These are phyloP conservation scores for Rugalucina vietnamica DNA, from an alignment of 2,888 invertebrate genomes.

Conservation along the genomic window DNA sequence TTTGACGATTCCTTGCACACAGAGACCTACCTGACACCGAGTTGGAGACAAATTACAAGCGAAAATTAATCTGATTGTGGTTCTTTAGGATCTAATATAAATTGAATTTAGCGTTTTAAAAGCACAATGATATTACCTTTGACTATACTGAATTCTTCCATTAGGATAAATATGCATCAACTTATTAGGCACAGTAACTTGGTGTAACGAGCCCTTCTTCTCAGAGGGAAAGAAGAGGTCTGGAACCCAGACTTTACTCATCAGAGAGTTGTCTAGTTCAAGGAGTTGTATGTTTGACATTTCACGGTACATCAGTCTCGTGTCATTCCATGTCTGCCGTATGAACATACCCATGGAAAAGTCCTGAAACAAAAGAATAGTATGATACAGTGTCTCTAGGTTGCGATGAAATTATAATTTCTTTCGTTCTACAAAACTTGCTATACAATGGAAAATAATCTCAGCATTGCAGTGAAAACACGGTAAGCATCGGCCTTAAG, in stretches of 20 bases:
- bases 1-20: too few relatives aligned
- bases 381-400: not conserved
- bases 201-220: slow-evolving; percentile 76
- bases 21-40: too few relatives aligned
- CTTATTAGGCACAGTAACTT: slow-evolving; percentile 79
- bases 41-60: too few relatives aligned
- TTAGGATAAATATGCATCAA: slow-evolving; percentile 77
- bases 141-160: slow-evolving; percentile 73
- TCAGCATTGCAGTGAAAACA: too few relatives aligned
- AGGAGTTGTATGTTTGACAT: slow-evolving; percentile 61
- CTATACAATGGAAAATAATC: too few relatives aligned
- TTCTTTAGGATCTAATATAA: too few relatives aligned
- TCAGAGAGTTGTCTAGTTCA: slow-evolving; percentile 75
- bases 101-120: too few relatives aligned
- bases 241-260: slow-evolving; percentile 77
- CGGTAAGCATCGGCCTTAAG: too few relatives aligned
- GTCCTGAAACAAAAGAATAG: slow-evolving; percentile 62
- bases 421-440: too few relatives aligned
- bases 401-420: too few relatives aligned
- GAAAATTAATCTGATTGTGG: too few relatives aligned
- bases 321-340: slow-evolving; percentile 73
- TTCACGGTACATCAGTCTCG: slow-evolving; percentile 62
- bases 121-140: slow-evolving; percentile 69
- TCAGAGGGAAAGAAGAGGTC: slow-evolving; percentile 79
- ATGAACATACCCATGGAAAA: slow-evolving; percentile 74